Percentiles rank a stretch among this genome's conserved stretches.
phyloP scores from a whole-genome alignment of 1,140 invertebrate genomes.

The Yoshiicerus persimilis region DNA sequence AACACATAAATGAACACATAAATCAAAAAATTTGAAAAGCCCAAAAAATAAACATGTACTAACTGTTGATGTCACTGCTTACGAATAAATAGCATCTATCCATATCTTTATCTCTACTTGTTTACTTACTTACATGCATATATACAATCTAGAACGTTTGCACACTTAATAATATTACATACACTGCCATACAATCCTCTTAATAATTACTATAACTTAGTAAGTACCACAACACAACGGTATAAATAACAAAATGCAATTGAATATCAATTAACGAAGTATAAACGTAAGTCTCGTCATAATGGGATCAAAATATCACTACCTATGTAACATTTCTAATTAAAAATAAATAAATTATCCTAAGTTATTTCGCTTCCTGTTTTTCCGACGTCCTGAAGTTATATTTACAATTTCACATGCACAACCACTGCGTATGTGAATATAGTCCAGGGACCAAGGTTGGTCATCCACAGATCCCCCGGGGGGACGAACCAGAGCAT shows the following conservation, averaged over 20 bases:
- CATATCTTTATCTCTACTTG: neutral
- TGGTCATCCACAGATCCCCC: constrained; percentile 42
- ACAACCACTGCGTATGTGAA: constrained; percentile 76
- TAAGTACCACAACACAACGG: neutral
- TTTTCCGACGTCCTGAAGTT: neutral
- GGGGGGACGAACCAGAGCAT: constrained; percentile 68
- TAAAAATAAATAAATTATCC: neutral
- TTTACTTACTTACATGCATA: too few relatives aligned
- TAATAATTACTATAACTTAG: neutral
- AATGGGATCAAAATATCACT: neutral
- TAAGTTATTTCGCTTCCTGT: neutral
- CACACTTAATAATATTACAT: neutral
- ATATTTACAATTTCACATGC: constrained; percentile 45
- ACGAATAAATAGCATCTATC: neutral
- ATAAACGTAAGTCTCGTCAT: neutral
- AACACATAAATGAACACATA: neutral
- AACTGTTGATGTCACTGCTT: neutral
- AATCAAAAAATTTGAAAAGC: neutral
- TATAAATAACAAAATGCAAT: neutral
- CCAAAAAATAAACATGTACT: neutral
- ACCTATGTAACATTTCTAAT: neutral
- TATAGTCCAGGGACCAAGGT: constrained; percentile 76
- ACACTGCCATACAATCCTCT: neutral
- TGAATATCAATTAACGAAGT: neutral
- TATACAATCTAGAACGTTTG: too few relatives aligned